These are phyloP conservation scores for Doryteuthis pealeii DNA, from an alignment of 1,140 invertebrate genomes.

Conservation along the genomic window DNA sequence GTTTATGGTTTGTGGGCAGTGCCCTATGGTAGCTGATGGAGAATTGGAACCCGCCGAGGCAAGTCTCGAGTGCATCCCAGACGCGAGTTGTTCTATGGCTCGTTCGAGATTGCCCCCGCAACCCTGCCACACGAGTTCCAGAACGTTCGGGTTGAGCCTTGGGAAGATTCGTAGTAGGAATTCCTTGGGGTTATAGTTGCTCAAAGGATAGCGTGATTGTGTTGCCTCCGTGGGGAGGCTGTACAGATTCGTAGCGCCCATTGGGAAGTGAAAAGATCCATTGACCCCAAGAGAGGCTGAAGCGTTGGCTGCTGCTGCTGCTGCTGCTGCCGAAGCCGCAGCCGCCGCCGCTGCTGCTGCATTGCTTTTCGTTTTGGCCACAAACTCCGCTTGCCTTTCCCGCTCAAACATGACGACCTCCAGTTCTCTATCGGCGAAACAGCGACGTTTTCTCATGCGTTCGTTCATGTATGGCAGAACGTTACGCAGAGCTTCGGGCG, in stretches of 20 bases:
- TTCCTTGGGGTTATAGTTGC: constrained; percentile 31
- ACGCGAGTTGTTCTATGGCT: constrained; percentile 41
- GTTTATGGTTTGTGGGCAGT: too few species aligned
- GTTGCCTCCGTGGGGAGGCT: constrained; percentile 7
- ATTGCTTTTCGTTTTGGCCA: constrained; percentile 14
- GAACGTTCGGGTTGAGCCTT: constrained; percentile 34
- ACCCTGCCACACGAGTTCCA: constrained; percentile 44
- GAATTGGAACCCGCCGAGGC: constrained; percentile 7
- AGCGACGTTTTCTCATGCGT: constrained; percentile 60
- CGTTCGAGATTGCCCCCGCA: constrained; percentile 43
- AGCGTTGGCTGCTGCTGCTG: neutral
- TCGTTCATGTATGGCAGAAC: constrained; percentile 54
- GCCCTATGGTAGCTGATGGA: too few species aligned
- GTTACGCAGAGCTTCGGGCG: constrained; percentile 39
- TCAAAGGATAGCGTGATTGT: constrained; percentile 18
- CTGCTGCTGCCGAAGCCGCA: too few species aligned
- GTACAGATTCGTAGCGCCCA: neutral
- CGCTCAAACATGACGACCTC: constrained; percentile 56
- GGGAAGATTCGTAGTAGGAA: constrained; percentile 44
- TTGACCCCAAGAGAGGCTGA: neutral
- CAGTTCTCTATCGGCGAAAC: constrained; percentile 62
- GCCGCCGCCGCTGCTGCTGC: constrained; percentile 8
- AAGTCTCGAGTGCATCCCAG: constrained; percentile 22
- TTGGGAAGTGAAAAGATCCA: neutral
- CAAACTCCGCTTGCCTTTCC: constrained; percentile 38